Evolutionary conservation across 2,113 vertebrate genomes (phyloP).

Genomic region (Limanda limanda): DNA sequence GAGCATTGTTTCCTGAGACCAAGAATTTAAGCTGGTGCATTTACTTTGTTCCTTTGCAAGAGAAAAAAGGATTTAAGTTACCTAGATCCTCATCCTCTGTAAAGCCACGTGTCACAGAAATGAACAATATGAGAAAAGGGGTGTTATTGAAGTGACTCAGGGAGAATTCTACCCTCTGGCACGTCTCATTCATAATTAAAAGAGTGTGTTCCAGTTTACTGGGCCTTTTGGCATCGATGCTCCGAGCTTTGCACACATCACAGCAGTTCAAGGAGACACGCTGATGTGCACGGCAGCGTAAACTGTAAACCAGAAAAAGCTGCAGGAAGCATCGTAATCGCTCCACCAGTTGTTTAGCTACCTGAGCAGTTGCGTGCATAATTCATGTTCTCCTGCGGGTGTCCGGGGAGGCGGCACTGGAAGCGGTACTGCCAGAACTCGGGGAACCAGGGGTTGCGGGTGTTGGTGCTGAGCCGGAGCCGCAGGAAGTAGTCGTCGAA

Average conservation of each 20-base stretch:
- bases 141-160: slow-evolving; percentile 59
- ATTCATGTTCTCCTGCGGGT: slow-evolving; percentile 90
- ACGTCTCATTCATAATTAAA: slow-evolving; percentile 63
- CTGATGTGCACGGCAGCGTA: slow-evolving; percentile 24
- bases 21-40: slow-evolving; percentile 43
- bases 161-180: slow-evolving; percentile 45
- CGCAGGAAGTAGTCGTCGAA: slow-evolving; percentile 96
- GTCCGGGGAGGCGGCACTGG: slow-evolving; percentile 94
- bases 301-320: slow-evolving; percentile 18
- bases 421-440: slow-evolving; percentile 99
- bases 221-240: slow-evolving; percentile 46
- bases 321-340: slow-evolving; percentile 29
- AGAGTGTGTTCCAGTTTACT: slow-evolving; percentile 58
- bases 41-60: slow-evolving; percentile 32
- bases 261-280: slow-evolving; percentile 47
- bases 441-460: slow-evolving; percentile 95
- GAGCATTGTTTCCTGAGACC: slow-evolving; percentile 73
- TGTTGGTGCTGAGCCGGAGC: slow-evolving; percentile 91
- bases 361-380: slow-evolving; percentile 94
- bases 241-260: slow-evolving; percentile 45
- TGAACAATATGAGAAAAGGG: slow-evolving; percentile 74
- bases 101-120: slow-evolving; percentile 72
- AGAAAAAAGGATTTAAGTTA: slow-evolving; percentile 76
- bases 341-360: slow-evolving; percentile 65
- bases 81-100: slow-evolving; percentile 84